A percentile compares a stretch with the other conserved stretches of the same genome.
These are phyloP conservation scores for Neostethus bicornis DNA, from an alignment of 2,797 vertebrate species.

Conservation along the genomic window DNA sequence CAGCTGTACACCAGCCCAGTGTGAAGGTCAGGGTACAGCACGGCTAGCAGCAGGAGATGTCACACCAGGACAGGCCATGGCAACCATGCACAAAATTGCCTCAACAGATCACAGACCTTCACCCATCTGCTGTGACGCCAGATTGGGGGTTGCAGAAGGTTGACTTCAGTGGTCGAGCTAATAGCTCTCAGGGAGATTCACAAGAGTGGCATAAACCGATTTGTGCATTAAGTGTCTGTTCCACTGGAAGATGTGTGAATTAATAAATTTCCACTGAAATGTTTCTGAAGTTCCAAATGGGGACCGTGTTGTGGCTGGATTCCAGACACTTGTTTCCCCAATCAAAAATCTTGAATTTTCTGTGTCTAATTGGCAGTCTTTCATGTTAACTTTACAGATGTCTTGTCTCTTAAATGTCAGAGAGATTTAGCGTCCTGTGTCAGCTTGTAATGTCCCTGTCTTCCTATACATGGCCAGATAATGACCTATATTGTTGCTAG, in stretches of 20 bases:
- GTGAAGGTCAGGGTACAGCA: slow-evolving; percentile 85
- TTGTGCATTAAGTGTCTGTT: slow-evolving; percentile 74
- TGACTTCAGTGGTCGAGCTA: slow-evolving; percentile 75
- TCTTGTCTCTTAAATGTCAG: not conserved
- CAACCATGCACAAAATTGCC: slow-evolving; percentile 87
- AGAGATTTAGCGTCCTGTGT: not conserved
- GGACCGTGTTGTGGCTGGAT: not conserved
- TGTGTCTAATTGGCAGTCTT: not conserved
- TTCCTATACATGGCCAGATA: slow-evolving; percentile 25
- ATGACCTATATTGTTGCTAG: slow-evolving; percentile 28
- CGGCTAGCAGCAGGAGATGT: slow-evolving; percentile 82
- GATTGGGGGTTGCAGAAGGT: slow-evolving; percentile 66
- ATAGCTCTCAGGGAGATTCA: slow-evolving; percentile 74
- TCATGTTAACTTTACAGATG: not conserved
- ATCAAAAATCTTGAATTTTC: not conserved
- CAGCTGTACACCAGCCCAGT: slow-evolving; percentile 77
- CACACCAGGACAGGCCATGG: slow-evolving; percentile 82
- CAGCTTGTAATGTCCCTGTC: not conserved
- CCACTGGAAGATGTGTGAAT: slow-evolving; percentile 43
- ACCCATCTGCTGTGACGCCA: slow-evolving; percentile 80
- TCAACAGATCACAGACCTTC: slow-evolving; percentile 84
- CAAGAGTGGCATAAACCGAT: slow-evolving; percentile 55
- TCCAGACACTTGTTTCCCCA: not conserved
- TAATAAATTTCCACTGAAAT: slow-evolving; percentile 42
- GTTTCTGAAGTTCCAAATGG: slow-evolving; percentile 18